Percentiles rank a stretch among this genome's conserved stretches.
These are phyloP conservation scores for Gasteruption jaculator DNA, from an alignment of 2,888 invertebrate genomes.

Conservation along the genomic window DNA sequence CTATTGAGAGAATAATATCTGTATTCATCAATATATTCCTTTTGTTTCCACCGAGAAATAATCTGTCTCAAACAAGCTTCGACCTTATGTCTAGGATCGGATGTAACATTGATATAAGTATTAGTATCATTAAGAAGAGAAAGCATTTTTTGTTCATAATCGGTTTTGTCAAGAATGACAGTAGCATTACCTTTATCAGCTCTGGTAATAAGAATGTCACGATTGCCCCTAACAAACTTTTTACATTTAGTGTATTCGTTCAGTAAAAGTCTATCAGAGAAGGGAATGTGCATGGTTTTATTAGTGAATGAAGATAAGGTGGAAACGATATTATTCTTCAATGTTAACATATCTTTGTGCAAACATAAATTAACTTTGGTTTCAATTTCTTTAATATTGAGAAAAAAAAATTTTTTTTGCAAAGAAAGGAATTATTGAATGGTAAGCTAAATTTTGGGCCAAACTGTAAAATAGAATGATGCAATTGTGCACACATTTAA, in stretches of 20 bases:
- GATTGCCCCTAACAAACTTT: constrained; percentile 5
- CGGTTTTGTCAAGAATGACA: constrained; percentile 1
- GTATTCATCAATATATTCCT: constrained; percentile 2
- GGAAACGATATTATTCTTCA: too few relatives aligned
- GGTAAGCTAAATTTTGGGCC: too few relatives aligned
- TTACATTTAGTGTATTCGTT: constrained; percentile 4
- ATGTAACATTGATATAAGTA: neutral
- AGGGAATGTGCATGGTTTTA: constrained; percentile 3
- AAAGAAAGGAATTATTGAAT: too few relatives aligned
- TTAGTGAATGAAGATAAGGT: too few relatives aligned
- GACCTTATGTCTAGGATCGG: neutral
- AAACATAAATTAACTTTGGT: too few relatives aligned
- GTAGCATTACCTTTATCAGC: constrained; percentile 16
- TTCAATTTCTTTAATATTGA: too few relatives aligned
- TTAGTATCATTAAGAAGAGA: constrained; percentile 1
- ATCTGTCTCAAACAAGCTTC: neutral
- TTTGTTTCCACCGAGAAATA: constrained; percentile 2
- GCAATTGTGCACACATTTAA: too few relatives aligned
- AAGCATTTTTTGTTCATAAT: constrained; percentile 10
- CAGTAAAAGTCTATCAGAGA: constrained; percentile 1
- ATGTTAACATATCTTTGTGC: too few relatives aligned
- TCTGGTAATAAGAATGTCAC: constrained; percentile 12
- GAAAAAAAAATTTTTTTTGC: too few relatives aligned
- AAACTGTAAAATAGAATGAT: too few relatives aligned
- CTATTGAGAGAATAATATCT: too few relatives aligned